Evolutionary conservation across 1,140 invertebrate species (phyloP).

Genomic region (Zaprionus vittiger): DNA sequence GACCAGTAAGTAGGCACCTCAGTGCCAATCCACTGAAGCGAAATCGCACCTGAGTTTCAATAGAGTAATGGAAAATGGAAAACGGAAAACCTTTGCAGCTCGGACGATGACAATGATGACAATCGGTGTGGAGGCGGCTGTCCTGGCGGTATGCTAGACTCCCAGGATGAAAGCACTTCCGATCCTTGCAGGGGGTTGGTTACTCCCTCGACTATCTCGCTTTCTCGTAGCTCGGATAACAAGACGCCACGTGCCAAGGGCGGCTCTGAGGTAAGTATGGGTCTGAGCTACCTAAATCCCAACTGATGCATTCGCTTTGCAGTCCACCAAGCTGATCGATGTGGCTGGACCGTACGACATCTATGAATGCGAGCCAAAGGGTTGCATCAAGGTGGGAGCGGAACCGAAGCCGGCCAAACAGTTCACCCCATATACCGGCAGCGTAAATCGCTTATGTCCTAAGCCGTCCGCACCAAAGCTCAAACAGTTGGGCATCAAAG

Average conservation of each 20-base stretch:
- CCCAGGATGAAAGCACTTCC: conserved; percentile 28
- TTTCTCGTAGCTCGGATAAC: background rate
- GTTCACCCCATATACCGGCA: conserved; percentile 34
- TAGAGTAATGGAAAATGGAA: conserved; percentile 60
- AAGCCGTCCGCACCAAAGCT: conserved; percentile 36
- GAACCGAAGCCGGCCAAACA: conserved; percentile 29
- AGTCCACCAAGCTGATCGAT: conserved; percentile 28
- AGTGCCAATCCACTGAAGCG: conserved; percentile 53
- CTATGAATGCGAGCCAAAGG: conserved; percentile 11
- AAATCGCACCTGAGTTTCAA: conserved; percentile 62
- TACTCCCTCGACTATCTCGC: conserved; percentile 7
- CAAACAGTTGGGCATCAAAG: conserved; percentile 45
- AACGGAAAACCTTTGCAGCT: conserved; percentile 44
- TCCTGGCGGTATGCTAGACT: conserved; percentile 5
- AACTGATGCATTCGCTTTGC: background rate
- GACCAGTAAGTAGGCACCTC: conserved; percentile 61
- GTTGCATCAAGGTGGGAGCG: conserved; percentile 32
- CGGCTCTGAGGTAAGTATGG: conserved; percentile 23
- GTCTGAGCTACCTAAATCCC: background rate
- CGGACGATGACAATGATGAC: background rate
- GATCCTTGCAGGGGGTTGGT: conserved; percentile 56
- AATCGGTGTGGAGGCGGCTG: background rate
- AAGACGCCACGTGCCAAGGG: background rate
- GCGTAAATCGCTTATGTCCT: conserved; percentile 39
- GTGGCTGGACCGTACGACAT: conserved; percentile 60